Conservation (phyloP, 2,113 vertebrate species). For the Nanger granti region DNA sequence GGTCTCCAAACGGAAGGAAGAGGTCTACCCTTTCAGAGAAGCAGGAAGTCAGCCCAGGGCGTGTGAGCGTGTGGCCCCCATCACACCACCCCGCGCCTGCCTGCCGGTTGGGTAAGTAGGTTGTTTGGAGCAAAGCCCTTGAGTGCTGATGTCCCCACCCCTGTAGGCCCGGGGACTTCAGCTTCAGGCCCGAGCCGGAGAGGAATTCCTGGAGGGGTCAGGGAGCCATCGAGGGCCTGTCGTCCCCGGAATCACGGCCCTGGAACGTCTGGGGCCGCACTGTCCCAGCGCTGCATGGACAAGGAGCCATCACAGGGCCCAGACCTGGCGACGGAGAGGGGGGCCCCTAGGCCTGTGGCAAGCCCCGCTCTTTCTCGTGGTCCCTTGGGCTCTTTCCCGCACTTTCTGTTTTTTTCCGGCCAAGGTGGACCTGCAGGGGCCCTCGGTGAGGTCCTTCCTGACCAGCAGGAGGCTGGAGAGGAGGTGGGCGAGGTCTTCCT, state of each 20-base stretch:
- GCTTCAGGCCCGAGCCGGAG: rapidly evolving
- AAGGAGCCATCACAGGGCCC: rapidly evolving
- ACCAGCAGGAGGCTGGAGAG: background rate
- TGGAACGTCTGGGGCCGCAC: background rate
- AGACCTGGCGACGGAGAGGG: rapidly evolving
- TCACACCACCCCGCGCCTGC: rapidly evolving
- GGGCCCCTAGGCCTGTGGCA: background rate
- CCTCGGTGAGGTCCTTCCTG: background rate
- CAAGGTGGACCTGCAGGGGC: background rate
- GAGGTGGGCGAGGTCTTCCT: background rate
- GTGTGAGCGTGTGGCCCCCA: rapidly evolving
- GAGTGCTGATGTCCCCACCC: rapidly evolving
- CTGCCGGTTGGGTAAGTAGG: background rate
- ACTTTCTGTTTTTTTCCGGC: background rate
- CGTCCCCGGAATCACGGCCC: background rate
- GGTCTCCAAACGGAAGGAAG: background rate
- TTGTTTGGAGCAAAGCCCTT: background rate
- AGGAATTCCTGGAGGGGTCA: background rate
- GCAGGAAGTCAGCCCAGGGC: background rate
- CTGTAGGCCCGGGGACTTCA: background rate
- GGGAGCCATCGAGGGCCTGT: rapidly evolving
- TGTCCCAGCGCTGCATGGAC: rapidly evolving
- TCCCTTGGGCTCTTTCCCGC: background rate
- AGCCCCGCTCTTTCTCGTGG: background rate
- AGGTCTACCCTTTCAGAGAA: background rate